phyloP scores from a whole-genome alignment of 2,797 vertebrate species.

The Thaleichthys pacificus region DNA sequence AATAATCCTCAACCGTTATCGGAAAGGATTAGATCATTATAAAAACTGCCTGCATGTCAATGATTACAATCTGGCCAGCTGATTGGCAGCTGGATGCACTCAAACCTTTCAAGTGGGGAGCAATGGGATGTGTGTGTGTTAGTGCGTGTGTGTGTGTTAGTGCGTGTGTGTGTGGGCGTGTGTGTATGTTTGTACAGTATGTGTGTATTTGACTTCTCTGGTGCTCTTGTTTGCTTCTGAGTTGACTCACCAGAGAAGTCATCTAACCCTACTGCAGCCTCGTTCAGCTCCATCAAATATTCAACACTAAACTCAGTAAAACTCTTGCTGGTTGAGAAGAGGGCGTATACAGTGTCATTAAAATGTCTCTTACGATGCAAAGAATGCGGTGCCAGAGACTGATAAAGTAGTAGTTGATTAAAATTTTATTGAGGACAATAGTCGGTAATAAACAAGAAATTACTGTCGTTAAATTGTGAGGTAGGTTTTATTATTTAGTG shows the following conservation, averaged over 20 bases:
- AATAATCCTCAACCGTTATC: conserved; percentile 24
- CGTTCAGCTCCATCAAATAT: conserved; percentile 13
- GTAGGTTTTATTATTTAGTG: conserved; percentile 65
- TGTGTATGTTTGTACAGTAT: not conserved
- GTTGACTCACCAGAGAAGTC: not conserved
- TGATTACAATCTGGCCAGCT: conserved; percentile 42
- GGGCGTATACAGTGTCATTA: conserved; percentile 25
- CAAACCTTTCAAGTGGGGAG: conserved; percentile 17
- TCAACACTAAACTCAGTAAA: conserved; percentile 11
- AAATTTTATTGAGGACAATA: conserved; percentile 70
- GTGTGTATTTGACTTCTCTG: not conserved
- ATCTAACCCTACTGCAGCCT: not conserved
- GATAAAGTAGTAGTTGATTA: conserved; percentile 64
- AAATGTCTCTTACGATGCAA: conserved; percentile 16
- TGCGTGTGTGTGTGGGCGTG: conserved; percentile 13
- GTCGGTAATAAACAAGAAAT: conserved; percentile 67
- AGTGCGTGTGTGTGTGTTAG: conserved; percentile 10
- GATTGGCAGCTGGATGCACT: conserved; percentile 34
- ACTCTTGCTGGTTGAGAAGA: conserved; percentile 17
- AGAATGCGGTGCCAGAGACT: conserved; percentile 15
- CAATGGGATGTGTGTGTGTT: not conserved
- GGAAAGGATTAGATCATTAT: conserved; percentile 38
- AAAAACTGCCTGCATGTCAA: conserved; percentile 32
- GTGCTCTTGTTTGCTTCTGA: not conserved
- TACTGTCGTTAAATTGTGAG: conserved; percentile 65